These are phyloP conservation scores for Mustela nigripes DNA, from an alignment of 2,113 vertebrate genomes.

Conservation along the genomic window DNA sequence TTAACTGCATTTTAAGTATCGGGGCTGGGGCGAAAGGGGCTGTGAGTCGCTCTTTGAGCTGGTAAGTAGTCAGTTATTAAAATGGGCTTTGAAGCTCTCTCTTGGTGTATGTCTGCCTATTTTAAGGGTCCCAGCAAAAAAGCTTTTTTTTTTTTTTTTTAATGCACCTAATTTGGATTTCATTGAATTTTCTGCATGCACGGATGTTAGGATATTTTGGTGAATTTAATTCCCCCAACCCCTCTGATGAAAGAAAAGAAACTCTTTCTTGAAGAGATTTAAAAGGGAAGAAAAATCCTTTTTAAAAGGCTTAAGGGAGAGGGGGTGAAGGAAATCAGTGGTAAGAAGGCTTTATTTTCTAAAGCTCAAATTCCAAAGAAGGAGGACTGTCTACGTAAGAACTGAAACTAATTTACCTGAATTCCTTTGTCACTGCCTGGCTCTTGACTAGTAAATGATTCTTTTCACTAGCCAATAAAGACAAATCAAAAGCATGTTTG, in stretches of 20 bases:
- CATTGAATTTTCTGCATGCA: conserved; percentile 66
- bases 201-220: conserved; percentile 79
- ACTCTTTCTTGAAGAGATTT: conserved; percentile 81
- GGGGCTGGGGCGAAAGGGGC: not conserved
- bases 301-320: conserved; percentile 73
- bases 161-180: conserved; percentile 79
- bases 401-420: conserved; percentile 90
- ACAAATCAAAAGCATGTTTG: conserved; percentile 86
- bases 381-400: conserved; percentile 82
- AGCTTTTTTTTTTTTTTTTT: not conserved
- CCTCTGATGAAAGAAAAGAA: conserved; percentile 78
- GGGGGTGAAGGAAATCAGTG: not conserved
- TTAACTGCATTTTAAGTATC: conserved; percentile 64
- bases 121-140: conserved; percentile 58
- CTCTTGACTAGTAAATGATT: conserved; percentile 85
- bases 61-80: conserved; percentile 85
- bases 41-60: conserved; percentile 12
- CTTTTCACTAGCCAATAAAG: conserved; percentile 88
- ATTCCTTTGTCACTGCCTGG: conserved; percentile 85
- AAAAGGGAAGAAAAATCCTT: conserved; percentile 73
- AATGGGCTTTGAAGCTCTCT: conserved; percentile 76
- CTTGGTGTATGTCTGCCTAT: conserved; percentile 71
- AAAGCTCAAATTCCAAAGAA: conserved; percentile 87
- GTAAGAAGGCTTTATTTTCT: conserved; percentile 84
- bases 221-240: conserved; percentile 73